Base-by-base conservation (phyloP, 1,140 invertebrate genomes). In the Manduca sexta region DNA sequence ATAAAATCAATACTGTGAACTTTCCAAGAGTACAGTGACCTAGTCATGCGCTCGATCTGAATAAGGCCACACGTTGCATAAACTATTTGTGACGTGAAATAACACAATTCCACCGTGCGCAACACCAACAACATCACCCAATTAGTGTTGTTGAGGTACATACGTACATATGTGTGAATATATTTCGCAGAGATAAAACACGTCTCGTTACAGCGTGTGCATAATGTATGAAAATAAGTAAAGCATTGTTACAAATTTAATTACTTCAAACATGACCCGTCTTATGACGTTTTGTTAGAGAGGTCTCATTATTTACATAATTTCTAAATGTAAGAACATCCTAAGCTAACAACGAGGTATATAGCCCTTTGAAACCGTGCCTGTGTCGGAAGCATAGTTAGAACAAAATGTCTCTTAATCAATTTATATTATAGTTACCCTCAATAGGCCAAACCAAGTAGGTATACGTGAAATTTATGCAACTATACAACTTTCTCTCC, bases 1-100 rank as follows among this genome's bases (percentile, higher is more conserved):
- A 84, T 84, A 84, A 84, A 84, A 84, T 84, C 80, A 80, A 84
- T 84, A 84, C 77, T 69, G 78, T 77, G 79, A 84, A 81, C 80
- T 84, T 81, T 84, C 56, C 67, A 64, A 51, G 63, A 77, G 80
- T 84, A 71, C 80, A 82, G 52, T 82, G 80, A 84, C 80, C 80
- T 53, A 84, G 65, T 80, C 58, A 61, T 55, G 60, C 67, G 65
- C 60, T 58, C 45, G 47, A 64, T 60, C 54, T 56, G 64, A 75
- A 79, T 72, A 77, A 65, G 69, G 75, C 65, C 71, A 72, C 69
- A 73, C 60, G 58, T 62, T 69, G 59, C 68, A 69, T 74, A 67
- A 70, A 76, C 61, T 69, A 73, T 74, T 74, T 65, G 56, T 54
- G 45, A 18, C 45, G 52, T 48, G 18, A 45, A 45, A 45, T 45